Evolutionary conservation across 2,113 vertebrate genomes (phyloP).

Genomic region (Orcinus orca): DNA sequence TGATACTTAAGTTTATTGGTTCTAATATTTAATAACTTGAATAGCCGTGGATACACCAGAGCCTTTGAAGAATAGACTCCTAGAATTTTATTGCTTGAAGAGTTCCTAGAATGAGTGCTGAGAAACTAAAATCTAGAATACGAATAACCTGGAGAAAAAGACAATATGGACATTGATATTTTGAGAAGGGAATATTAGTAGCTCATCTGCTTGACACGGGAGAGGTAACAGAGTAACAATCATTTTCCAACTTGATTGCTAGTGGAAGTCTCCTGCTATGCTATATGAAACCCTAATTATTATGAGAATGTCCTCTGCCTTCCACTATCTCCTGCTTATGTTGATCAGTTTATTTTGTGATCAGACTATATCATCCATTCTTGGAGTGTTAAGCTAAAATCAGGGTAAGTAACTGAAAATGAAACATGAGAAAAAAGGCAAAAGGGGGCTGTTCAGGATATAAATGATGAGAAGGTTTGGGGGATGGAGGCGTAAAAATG

Average conservation of each 20-base stretch:
- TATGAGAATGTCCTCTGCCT: not conserved
- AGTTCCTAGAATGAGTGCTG: not conserved
- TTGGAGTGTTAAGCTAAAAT: not conserved
- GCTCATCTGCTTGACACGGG: not conserved
- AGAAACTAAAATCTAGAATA: constrained; percentile 23
- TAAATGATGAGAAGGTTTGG: not conserved
- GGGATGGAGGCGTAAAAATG: not conserved
- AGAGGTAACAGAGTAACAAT: not conserved
- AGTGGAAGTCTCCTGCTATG: not conserved
- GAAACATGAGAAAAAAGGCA: not conserved
- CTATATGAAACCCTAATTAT: not conserved
- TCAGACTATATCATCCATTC: not conserved
- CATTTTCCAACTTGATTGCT: not conserved
- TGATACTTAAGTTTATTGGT: not conserved
- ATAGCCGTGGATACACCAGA: not conserved
- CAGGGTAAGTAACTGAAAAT: not conserved
- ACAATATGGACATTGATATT: not conserved
- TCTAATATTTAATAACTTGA: not conserved
- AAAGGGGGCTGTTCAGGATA: not conserved
- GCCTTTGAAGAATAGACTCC: not conserved
- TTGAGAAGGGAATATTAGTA: not conserved
- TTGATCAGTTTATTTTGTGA: not conserved
- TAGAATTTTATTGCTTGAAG: not conserved
- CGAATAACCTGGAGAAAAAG: not conserved
- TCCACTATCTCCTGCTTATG: not conserved